These are phyloP conservation scores for Bombus consobrinus DNA, from an alignment of 1,140 invertebrate species.

Conservation along the genomic window DNA sequence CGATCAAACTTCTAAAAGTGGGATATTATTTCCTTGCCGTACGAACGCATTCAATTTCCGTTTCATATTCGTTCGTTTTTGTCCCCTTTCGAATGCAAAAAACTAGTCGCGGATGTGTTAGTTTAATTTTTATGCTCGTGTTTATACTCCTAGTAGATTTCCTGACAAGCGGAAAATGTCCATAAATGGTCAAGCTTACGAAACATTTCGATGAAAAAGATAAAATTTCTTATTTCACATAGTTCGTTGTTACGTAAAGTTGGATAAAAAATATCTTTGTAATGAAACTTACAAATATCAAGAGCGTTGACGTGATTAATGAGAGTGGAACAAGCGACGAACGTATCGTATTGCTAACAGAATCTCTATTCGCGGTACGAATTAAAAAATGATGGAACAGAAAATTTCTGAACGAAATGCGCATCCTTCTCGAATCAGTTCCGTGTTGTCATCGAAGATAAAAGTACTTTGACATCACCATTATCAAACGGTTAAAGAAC, in stretches of 20 bases:
- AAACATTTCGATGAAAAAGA: too few species aligned
- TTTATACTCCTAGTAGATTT: too few species aligned
- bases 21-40: conserved; percentile 75
- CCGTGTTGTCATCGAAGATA: conserved; percentile 26
- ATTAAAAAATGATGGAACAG: too few species aligned
- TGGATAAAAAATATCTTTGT: neutral
- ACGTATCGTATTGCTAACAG: too few species aligned
- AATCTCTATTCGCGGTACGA: neutral
- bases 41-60: conserved; percentile 79
- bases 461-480: conserved; percentile 42
- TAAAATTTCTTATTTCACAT: too few species aligned
- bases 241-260: neutral
- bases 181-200: too few species aligned
- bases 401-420: neutral
- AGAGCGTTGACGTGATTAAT: too few species aligned
- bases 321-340: too few species aligned
- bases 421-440: neutral
- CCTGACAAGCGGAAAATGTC: too few species aligned
- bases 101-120: conserved; percentile 6
- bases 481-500: conserved; percentile 46
- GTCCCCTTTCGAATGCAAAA: conserved; percentile 23
- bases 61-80: conserved; percentile 50
- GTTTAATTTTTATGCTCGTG: too few species aligned
- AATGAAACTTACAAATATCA: too few species aligned
- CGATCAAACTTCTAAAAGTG: conserved; percentile 74